These are phyloP conservation scores for Amiota communis DNA, from an alignment of 2,888 invertebrate species.

Conservation along the genomic window DNA sequence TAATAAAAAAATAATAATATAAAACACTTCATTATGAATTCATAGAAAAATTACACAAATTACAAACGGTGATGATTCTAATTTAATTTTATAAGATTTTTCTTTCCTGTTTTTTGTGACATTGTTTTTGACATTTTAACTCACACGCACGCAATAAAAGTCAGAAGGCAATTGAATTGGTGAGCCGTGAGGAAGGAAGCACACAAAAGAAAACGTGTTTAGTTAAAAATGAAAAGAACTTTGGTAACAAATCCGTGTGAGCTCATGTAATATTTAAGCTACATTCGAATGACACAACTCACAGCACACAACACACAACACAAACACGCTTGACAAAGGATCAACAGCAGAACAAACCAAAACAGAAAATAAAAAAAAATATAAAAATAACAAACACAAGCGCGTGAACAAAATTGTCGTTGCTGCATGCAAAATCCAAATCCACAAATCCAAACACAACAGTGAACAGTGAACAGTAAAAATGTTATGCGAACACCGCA, in stretches of 20 bases:
- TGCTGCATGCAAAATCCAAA: background rate
- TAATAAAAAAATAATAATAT: no score
- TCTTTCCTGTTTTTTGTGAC: background rate
- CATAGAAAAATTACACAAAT: no score
- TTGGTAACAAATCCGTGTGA: constrained; percentile 56
- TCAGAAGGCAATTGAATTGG: no score
- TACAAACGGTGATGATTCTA: background rate
- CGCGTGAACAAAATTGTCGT: background rate
- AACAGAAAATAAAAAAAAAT: constrained; percentile 6
- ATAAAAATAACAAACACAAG: background rate
- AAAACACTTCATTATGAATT: no score
- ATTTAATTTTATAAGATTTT: background rate
- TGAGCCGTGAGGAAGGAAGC: no score
- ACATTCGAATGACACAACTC: constrained; percentile 30
- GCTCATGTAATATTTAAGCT: constrained; percentile 37
- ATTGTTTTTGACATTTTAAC: background rate
- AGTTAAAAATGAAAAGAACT: constrained; percentile 37
- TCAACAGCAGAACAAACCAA: constrained; percentile 35
- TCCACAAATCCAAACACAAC: background rate
- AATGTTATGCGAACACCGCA: constrained; percentile 26
- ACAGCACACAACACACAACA: constrained; percentile 3
- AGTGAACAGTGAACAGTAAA: no score
- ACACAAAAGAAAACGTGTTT: background rate
- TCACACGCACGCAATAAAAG: background rate
- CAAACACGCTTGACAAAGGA: constrained; percentile 23